Percentiles rank a stretch among this genome's conserved stretches.
phyloP scores from a whole-genome alignment of 64 coral and sea anemone genomes.

The Exaiptasia diaphana region DNA sequence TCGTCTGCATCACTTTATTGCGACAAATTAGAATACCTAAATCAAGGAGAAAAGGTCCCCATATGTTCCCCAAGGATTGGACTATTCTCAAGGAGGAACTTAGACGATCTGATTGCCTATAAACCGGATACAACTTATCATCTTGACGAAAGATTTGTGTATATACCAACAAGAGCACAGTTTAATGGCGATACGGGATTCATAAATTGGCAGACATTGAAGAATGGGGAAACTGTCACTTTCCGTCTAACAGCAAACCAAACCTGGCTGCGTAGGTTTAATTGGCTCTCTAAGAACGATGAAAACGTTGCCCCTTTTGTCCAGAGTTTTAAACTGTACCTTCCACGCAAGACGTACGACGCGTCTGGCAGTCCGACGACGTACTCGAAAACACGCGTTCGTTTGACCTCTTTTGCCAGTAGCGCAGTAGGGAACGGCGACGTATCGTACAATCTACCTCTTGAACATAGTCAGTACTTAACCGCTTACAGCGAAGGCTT shows the following conservation, averaged over 20 bases:
- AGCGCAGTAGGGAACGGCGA: background rate
- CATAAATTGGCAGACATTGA: background rate
- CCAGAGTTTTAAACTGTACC: slow-evolving; percentile 10
- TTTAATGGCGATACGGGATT: slow-evolving; percentile 8
- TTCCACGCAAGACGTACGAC: background rate
- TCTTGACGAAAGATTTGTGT: background rate
- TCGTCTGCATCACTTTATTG: background rate
- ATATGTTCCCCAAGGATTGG: background rate
- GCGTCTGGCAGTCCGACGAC: background rate
- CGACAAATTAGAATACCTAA: background rate
- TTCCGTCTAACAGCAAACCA: background rate
- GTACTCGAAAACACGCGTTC: background rate
- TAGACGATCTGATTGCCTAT: background rate
- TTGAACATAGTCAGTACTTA: background rate
- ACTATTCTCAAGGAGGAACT: background rate
- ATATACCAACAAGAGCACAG: slow-evolving; percentile 12
- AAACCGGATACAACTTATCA: background rate
- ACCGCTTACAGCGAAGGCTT: slow-evolving; percentile 5
- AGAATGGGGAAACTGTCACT: background rate
- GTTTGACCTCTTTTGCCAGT: background rate
- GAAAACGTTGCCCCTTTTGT: slow-evolving; percentile 17
- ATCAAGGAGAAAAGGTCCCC: background rate
- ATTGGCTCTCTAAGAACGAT: background rate
- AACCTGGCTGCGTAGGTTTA: background rate
- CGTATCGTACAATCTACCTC: background rate